Evolutionary conservation across 2,888 invertebrate genomes (phyloP).

Genomic region (Drosophila emarginata): DNA sequence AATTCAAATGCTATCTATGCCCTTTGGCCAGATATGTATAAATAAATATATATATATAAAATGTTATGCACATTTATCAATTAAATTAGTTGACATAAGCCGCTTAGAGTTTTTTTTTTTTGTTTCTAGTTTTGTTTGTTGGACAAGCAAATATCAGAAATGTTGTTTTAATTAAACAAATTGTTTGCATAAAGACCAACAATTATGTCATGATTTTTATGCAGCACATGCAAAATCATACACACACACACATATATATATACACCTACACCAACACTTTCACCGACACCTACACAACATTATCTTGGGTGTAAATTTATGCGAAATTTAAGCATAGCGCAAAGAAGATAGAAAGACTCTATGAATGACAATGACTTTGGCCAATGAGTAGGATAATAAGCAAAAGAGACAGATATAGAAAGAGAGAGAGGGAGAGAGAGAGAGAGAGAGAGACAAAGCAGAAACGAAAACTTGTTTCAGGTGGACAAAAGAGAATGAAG

Average conservation of each 20-base stretch:
- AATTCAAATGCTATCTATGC: background rate
- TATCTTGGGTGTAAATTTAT: constrained; percentile 37
- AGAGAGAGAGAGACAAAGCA: constrained; percentile 23
- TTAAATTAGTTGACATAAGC: constrained; percentile 62
- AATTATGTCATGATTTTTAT: constrained; percentile 3
- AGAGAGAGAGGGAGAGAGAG: constrained; percentile 8
- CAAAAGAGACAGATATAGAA: constrained; percentile 28
- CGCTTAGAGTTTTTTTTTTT: constrained; percentile 37
- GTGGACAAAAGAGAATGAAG: constrained; percentile 37
- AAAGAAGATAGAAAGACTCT: constrained; percentile 30
- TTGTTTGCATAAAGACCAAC: constrained; percentile 26
- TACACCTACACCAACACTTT: background rate
- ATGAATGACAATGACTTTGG: constrained; percentile 51
- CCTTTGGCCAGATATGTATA: background rate
- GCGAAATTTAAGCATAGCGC: constrained; percentile 20
- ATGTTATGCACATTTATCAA: constrained; percentile 47
- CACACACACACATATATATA: background rate
- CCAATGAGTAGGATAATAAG: constrained; percentile 46
- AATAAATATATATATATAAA: background rate
- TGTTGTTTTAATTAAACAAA: constrained; percentile 52
- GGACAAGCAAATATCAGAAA: constrained; percentile 32
- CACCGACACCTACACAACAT: constrained; percentile 24
- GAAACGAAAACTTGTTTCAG: constrained; percentile 25
- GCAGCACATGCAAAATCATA: background rate
- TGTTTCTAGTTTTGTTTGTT: constrained; percentile 13